Evolutionary conservation across 2,797 vertebrate species (phyloP).

Genomic region (Hypotaenidia okinawae): DNA sequence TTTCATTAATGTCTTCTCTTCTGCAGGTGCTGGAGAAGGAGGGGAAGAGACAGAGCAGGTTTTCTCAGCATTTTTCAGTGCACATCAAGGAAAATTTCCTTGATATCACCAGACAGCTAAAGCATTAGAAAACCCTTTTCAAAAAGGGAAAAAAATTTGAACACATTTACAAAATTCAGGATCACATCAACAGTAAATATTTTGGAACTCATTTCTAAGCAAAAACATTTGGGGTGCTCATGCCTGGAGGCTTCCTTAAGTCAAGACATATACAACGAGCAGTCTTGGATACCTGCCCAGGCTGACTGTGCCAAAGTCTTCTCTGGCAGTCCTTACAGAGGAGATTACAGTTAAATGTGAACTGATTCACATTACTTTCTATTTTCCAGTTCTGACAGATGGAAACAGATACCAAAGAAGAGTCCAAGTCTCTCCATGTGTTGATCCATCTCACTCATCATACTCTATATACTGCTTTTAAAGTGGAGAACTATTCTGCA

Average conservation of each 20-base stretch:
- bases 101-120: not conserved
- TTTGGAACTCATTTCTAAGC: not conserved
- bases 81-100: not conserved
- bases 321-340: conserved; percentile 32
- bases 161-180: not conserved
- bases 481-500: not conserved
- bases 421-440: conserved; percentile 16
- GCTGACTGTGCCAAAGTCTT: not conserved
- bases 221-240: not conserved
- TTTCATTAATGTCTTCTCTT: not conserved
- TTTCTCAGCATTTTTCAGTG: conserved; percentile 6
- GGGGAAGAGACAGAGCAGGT: not conserved
- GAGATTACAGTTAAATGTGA: conserved; percentile 51
- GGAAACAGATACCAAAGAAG: conserved; percentile 41
- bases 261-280: not conserved
- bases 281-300: not conserved
- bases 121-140: not conserved
- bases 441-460: conserved; percentile 44
- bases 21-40: not conserved
- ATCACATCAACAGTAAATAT: not conserved
- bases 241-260: not conserved
- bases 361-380: conserved; percentile 44
- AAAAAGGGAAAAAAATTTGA: not conserved
- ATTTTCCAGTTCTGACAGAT: conserved; percentile 45
- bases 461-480: not conserved